Conservation (phyloP, 2,888 invertebrate genomes). For the Trissolcus brochymenae region DNA sequence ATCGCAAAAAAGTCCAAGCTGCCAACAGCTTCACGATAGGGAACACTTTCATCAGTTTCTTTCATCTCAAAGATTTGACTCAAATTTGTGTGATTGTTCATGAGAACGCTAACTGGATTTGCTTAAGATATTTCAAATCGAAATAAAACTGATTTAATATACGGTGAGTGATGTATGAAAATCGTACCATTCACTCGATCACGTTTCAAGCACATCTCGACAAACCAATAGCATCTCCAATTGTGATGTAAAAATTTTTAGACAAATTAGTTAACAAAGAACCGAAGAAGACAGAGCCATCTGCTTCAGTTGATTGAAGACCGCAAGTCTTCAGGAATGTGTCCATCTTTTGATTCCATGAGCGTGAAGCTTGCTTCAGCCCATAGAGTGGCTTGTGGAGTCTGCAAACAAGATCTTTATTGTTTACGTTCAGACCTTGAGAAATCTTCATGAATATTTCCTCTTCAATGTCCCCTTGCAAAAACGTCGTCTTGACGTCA, state of each 20-base stretch:
- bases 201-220: conserved; percentile 50
- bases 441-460: conserved; percentile 44
- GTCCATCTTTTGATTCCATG: conserved; percentile 64
- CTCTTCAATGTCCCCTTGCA: background rate
- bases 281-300: conserved; percentile 47
- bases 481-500: conserved; percentile 47
- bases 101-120: conserved; percentile 45
- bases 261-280: conserved; percentile 4
- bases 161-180: conserved; percentile 49
- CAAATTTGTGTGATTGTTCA: conserved; percentile 21
- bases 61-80: background rate
- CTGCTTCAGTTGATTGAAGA: conserved; percentile 57
- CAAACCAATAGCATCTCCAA: conserved; percentile 42
- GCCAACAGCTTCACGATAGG: conserved; percentile 50
- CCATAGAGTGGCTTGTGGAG: conserved; percentile 67
- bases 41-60: conserved; percentile 2
- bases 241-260: conserved; percentile 13
- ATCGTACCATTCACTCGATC: conserved; percentile 9
- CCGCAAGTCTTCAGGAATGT: conserved; percentile 15
- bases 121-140: conserved; percentile 50
- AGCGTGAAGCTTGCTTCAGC: conserved; percentile 65
- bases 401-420: conserved; percentile 55
- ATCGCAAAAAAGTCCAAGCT: conserved; percentile 45
- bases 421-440: conserved; percentile 1
- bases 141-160: conserved; percentile 41